Base-by-base conservation (phyloP, 2,888 invertebrate genomes). In the Nipponacmea schrenckii region DNA sequence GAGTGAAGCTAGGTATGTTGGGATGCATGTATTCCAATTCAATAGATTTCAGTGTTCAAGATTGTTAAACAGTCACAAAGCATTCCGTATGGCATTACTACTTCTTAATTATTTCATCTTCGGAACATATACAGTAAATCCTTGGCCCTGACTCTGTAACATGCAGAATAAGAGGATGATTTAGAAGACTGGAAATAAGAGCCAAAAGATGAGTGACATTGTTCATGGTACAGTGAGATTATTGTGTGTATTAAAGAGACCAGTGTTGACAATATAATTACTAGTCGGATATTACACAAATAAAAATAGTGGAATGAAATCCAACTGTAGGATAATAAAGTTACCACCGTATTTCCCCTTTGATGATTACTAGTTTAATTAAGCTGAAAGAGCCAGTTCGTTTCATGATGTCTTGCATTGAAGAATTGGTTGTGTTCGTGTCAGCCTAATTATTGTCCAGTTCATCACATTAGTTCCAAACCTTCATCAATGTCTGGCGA, bases 401-500 rank as follows among this genome's bases (percentile, higher is more conserved):
- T 56, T 56, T 56, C 20, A 24, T 56, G 20, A 24, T 24, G 20
- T 56, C 56, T 56, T 24, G 20, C 14, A 56, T 56, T 20, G 24
- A 56, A 24, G 24, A 56, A 56, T 56, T 56, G 24, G 56, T 24
- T 24, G 56, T 20, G 20, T 56, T 20, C 20, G 56, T 56, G 56
- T 24, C 56, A 56, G 56, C 24, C 24, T 56, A 56, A 56, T 56
- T 56, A 56, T 56, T 56, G 56, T 56, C 56, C 56, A 56, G 56
- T 56, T 56, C 56, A 56, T 56, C 56, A 56, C 20, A 56, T 20
- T 56, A 39, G 39, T 39, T 39, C 39, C 39, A 39, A 39, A 39
- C 39, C 39, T 39, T 39, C 39, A 39, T 39, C 39, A 39, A 39
- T 39, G 39, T 39, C 39, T 39, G 39, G 39, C 39, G 39, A 39